Evolutionary conservation across 2,113 vertebrate genomes (phyloP).

Genomic region (Grammomys surdaster): DNA sequence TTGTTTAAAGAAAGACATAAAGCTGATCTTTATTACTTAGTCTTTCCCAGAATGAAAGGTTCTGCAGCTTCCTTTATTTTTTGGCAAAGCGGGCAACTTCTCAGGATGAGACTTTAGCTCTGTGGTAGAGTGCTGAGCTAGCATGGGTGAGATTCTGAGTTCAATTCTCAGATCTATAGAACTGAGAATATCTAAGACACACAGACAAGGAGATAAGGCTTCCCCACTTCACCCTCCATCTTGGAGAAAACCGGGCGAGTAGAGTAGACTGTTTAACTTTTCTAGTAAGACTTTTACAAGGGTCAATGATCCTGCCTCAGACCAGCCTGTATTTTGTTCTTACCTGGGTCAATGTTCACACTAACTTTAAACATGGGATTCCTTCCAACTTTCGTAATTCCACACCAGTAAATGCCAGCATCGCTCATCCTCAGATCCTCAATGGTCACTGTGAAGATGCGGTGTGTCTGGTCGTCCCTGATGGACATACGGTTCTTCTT

Average conservation of each 20-base stretch:
- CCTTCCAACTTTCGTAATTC: accelerated
- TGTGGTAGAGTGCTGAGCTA: neutral
- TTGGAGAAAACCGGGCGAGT: too few species aligned
- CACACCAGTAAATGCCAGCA: constrained; percentile 74
- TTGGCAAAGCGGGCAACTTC: neutral
- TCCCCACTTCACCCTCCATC: too few species aligned
- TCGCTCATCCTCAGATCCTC: constrained; percentile 23
- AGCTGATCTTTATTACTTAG: neutral
- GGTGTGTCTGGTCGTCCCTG: neutral
- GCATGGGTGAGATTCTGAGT: too few species aligned
- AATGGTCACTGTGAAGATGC: neutral
- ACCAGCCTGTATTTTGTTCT: neutral
- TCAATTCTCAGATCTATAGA: too few species aligned
- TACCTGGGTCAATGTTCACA: constrained; percentile 75
- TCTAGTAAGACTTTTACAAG: neutral
- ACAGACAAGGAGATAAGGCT: too few species aligned
- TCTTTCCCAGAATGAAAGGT: neutral
- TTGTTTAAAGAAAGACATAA: neutral
- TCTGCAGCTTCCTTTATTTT: neutral
- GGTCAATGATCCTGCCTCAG: too few species aligned
- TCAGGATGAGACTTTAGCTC: neutral
- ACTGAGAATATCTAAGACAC: too few species aligned
- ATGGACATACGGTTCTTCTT: neutral
- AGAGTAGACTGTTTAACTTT: neutral
- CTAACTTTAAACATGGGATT: accelerated